These are phyloP conservation scores for Thysanoteuthis rhombus DNA, from an alignment of 2,888 invertebrate genomes.

Conservation along the genomic window DNA sequence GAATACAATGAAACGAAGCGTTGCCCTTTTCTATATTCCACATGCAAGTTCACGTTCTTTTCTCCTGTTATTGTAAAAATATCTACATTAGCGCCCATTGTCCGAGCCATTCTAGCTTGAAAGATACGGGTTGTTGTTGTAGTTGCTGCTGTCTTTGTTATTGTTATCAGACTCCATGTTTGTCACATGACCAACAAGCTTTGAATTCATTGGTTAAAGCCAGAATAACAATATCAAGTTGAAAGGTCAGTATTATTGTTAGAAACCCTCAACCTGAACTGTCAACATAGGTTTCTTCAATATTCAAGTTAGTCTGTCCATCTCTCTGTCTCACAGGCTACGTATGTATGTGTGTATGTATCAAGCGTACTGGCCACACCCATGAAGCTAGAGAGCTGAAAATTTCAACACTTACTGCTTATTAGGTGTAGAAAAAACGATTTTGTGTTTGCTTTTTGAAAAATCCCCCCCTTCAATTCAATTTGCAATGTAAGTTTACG, in stretches of 20 bases:
- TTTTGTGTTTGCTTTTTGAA: too few relatives aligned
- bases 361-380: too few relatives aligned
- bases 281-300: too few relatives aligned
- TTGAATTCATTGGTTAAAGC: neutral
- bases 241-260: neutral
- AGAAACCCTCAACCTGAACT: too few relatives aligned
- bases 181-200: neutral
- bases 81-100: neutral
- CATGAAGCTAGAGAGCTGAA: too few relatives aligned
- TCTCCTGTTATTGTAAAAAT: neutral
- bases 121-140: neutral
- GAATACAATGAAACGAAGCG: neutral
- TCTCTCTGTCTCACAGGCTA: too few relatives aligned
- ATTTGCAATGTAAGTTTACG: too few relatives aligned
- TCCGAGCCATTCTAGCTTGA: neutral
- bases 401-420: too few relatives aligned
- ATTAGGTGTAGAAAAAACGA: too few relatives aligned
- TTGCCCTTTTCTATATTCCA: neutral
- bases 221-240: neutral
- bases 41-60: neutral
- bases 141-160: neutral
- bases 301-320: too few relatives aligned
- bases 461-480: too few relatives aligned
- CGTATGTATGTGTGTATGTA: too few relatives aligned
- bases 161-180: neutral